Percentiles rank a stretch among this genome's conserved stretches.
These are phyloP conservation scores for Temnopleurus reevesii DNA, from an alignment of 53 echinoderm and acorn worm genomes.

Conservation along the genomic window DNA sequence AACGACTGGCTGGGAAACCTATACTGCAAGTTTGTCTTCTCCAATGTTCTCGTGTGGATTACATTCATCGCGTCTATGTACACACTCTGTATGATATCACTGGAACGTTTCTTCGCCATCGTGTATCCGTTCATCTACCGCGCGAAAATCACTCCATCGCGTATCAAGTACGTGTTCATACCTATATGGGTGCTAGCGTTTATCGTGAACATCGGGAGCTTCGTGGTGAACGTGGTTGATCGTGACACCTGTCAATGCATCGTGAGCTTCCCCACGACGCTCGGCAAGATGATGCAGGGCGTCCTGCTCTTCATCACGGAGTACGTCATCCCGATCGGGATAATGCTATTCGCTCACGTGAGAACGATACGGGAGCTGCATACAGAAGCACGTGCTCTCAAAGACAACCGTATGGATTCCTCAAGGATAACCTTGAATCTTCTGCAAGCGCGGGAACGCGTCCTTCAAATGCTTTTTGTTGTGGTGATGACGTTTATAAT, in stretches of 20 bases:
- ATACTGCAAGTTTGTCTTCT: conserved; percentile 82
- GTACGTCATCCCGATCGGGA: conserved; percentile 69
- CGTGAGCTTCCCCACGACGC: conserved; percentile 58
- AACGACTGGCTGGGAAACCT: conserved; percentile 61
- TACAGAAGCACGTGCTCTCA: conserved; percentile 64
- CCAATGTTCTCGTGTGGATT: conserved; percentile 83
- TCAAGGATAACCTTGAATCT: conserved; percentile 69
- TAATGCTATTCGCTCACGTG: conserved; percentile 72
- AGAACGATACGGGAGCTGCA: conserved; percentile 64
- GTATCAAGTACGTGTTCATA: conserved; percentile 63
- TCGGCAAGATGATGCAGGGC: conserved; percentile 68
- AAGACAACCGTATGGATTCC: conserved; percentile 51
- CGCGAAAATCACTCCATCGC: conserved; percentile 61
- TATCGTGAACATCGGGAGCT: conserved; percentile 63
- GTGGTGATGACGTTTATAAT: conserved; percentile 84
- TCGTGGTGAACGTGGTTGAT: conserved; percentile 60
- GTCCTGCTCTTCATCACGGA: conserved; percentile 62
- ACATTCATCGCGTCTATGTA: conserved; percentile 82
- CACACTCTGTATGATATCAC: conserved; percentile 77
- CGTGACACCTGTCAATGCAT: conserved; percentile 29
- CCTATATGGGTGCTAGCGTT: conserved; percentile 60
- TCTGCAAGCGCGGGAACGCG: conserved; percentile 69
- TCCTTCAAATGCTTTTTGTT: conserved; percentile 81
- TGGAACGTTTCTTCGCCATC: conserved; percentile 82
- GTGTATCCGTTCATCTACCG: conserved; percentile 73